These are phyloP conservation scores for Ambastaia sidthimunki DNA, from an alignment of 2,797 vertebrate genomes.

Conservation along the genomic window DNA sequence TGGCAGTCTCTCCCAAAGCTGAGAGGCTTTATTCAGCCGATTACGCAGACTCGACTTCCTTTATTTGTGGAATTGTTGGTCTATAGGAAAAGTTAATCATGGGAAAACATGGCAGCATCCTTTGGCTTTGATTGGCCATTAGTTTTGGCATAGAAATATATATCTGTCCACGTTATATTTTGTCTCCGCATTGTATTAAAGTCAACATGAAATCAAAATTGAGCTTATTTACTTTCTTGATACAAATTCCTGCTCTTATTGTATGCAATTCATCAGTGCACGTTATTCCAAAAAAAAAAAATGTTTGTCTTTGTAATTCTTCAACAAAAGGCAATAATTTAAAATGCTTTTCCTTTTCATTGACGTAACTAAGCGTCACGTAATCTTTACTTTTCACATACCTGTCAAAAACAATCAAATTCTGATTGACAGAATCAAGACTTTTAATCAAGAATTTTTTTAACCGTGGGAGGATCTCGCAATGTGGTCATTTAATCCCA, in stretches of 20 bases:
- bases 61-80: slow-evolving; percentile 46
- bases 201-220: slow-evolving; percentile 7
- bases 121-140: slow-evolving; percentile 17
- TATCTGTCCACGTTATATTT: slow-evolving; percentile 1
- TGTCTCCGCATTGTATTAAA: neutral
- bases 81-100: slow-evolving; percentile 46
- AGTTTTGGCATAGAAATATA: slow-evolving; percentile 20
- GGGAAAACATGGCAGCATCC: slow-evolving; percentile 37
- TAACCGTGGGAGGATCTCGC: neutral
- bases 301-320: neutral
- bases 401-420: neutral
- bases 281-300: neutral
- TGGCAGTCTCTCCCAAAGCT: slow-evolving; percentile 55
- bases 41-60: slow-evolving; percentile 52
- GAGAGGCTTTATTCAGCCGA: slow-evolving; percentile 65
- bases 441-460: no score
- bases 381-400: neutral
- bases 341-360: neutral
- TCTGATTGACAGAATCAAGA: neutral
- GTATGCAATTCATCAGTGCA: neutral
- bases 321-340: neutral
- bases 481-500: slow-evolving; percentile 14
- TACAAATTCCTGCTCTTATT: neutral
- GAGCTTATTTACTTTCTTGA: neutral
- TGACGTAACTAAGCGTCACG: neutral